Evolutionary conservation across 2,888 invertebrate genomes (phyloP), one percentile per base, ranked within the genome.

Genomic region (Arrhopalites spinosus): DNA sequence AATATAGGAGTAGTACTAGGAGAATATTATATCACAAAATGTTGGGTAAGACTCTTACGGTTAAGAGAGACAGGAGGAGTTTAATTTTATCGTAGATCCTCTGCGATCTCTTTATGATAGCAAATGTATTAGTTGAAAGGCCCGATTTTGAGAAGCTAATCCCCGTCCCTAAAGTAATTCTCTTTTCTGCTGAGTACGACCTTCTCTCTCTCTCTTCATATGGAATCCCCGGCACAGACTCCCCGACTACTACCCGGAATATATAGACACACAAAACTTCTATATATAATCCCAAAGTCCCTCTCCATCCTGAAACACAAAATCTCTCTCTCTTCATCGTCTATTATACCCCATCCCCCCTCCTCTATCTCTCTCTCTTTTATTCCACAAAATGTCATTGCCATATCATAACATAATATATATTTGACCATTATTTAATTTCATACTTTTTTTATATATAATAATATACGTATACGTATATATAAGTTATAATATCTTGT

Each of bases 71-170:
- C 56, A 69, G 64, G 70, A 75, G 73, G 56, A 74, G 66, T 81
- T 81, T 79, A 79, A 81, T 77, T 78, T 77, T 78, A 79, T 79
- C 56, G 66, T 74, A 61, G 50, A 59, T 61, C 53, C 68, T 53
- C 25, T 20, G 56, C 43, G 78, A 81, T 80, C 81, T 81, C 79
- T 82, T 82, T 81, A 82, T 82, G 82, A 82, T 82, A 80, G 82
- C 80, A 80, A 81, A 81, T 79, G 80, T 80, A 82, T 82, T 82
- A 82, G 82, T 82, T 82, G 80, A 82, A 79, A 78, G 81, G 79
- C 78, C 80, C 78, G 78, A 81, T 82, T 81, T 80, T 78, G 78
- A 77, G 75, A 75, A 77, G 78, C 80, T 82, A 81, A 81, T 81
- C 17, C 81, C 81, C 78, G 80, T 82, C 80, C 80, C 80, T 79